A percentile compares a stretch with the other conserved stretches of the same genome.
These are phyloP conservation scores for Rhea pennata DNA, from an alignment of 2,113 vertebrate genomes.

Conservation along the genomic window DNA sequence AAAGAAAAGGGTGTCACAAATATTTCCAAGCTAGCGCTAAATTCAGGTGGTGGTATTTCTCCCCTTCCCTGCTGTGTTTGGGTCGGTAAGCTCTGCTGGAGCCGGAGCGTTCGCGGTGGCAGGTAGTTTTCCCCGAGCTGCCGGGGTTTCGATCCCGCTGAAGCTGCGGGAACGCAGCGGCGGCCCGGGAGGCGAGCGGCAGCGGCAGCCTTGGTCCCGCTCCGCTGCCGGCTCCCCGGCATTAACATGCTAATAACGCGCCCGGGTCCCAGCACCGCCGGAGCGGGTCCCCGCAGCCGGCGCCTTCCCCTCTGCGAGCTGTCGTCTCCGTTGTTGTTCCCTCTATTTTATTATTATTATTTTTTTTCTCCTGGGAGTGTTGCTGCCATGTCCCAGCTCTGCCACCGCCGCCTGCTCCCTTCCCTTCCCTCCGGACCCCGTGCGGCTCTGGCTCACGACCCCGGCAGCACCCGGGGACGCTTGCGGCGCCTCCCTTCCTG, in stretches of 20 bases:
- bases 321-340: neutral
- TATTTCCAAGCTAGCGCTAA: neutral
- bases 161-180: neutral
- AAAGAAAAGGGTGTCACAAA: neutral
- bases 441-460: no score
- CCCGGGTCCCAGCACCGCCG: no score
- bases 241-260: neutral
- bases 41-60: fast-evolving
- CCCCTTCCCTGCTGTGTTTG: fast-evolving
- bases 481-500: neutral
- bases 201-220: no score
- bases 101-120: fast-evolving
- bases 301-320: neutral
- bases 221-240: no score
- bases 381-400: neutral
- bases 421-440: neutral
- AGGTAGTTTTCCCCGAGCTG: fast-evolving
- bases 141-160: neutral
- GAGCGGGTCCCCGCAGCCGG: no score
- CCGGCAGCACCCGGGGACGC: no score
- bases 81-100: neutral
- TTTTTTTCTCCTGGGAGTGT: neutral
- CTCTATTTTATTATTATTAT: neutral
- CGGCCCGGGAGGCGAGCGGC: no score
- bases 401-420: neutral